These are phyloP conservation scores for Telmatochromis sp. DNA, from an alignment of 2,113 vertebrate species.

Conservation along the genomic window DNA sequence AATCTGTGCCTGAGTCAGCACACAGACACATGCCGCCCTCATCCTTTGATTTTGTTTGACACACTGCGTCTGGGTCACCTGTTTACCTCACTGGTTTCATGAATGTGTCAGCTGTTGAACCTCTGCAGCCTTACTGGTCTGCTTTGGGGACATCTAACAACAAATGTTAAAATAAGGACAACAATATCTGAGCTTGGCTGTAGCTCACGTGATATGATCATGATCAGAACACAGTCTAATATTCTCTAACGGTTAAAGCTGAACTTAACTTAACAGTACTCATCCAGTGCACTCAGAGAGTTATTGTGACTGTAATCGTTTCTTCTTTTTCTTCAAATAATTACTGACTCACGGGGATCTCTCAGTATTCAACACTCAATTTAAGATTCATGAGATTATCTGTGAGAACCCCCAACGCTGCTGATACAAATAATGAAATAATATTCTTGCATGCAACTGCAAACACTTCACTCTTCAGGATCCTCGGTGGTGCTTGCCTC, in stretches of 20 bases:
- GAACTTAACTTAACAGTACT: background rate
- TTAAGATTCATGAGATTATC: conserved; percentile 42
- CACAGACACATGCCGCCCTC: background rate
- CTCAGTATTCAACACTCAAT: background rate
- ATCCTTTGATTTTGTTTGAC: background rate
- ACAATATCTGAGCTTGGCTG: background rate
- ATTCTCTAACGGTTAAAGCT: background rate
- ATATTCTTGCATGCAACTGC: conserved; percentile 8
- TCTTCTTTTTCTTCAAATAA: background rate
- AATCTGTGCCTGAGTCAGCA: background rate
- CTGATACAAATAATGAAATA: conserved; percentile 17
- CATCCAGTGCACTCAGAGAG: background rate
- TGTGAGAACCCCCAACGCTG: background rate
- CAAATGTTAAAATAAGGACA: background rate
- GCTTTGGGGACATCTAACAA: background rate
- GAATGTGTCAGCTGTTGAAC: background rate
- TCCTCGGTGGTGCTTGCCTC: conserved; percentile 8
- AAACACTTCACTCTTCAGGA: conserved; percentile 32
- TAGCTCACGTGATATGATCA: background rate
- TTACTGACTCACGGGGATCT: background rate
- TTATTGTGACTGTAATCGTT: background rate
- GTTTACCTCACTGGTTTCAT: background rate
- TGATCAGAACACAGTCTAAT: background rate
- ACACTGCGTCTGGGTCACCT: background rate
- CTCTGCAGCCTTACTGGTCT: background rate